Evolutionary conservation across 1,140 invertebrate species (phyloP).

Genomic region (Lethrus apterus): DNA sequence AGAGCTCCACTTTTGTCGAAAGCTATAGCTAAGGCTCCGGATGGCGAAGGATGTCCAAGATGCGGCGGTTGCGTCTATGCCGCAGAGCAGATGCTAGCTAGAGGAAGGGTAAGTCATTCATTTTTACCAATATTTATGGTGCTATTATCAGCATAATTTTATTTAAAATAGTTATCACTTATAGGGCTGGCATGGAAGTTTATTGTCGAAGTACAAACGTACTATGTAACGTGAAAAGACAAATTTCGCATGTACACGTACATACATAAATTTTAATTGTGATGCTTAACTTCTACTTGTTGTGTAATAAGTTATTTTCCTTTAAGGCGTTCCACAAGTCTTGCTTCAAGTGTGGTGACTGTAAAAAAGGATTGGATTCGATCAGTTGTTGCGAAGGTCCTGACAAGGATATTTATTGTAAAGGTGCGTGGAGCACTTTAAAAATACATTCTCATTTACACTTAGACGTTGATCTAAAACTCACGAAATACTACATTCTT

Average conservation of each 20-base stretch:
- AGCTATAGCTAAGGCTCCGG: constrained; percentile 72
- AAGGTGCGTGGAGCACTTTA: constrained; percentile 59
- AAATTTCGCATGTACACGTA: too few species aligned
- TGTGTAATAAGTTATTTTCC: constrained; percentile 12
- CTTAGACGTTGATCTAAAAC: too few species aligned
- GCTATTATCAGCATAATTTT: constrained; percentile 5
- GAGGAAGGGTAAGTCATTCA: constrained; percentile 66
- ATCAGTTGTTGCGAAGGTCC: constrained; percentile 91
- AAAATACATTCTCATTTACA: background rate
- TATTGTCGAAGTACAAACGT: constrained; percentile 96
- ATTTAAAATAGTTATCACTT: constrained; percentile 13
- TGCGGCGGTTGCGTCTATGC: constrained; percentile 89
- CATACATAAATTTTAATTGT: background rate
- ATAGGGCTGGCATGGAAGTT: constrained; percentile 84
- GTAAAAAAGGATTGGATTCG: constrained; percentile 92
- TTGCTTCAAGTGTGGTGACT: constrained; percentile 91
- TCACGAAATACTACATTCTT: too few species aligned
- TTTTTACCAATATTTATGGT: too few species aligned
- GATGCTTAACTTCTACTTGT: background rate
- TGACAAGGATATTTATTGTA: constrained; percentile 96
- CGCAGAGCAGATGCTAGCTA: constrained; percentile 88
- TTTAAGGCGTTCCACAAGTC: constrained; percentile 80
- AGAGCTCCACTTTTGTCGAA: constrained; percentile 44
- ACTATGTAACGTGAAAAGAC: too few species aligned
- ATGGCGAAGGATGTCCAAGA: constrained; percentile 81